Evolutionary conservation across 2,888 invertebrate genomes (phyloP).

Genomic region (Pseudococcus jackbeardsleyi): DNA sequence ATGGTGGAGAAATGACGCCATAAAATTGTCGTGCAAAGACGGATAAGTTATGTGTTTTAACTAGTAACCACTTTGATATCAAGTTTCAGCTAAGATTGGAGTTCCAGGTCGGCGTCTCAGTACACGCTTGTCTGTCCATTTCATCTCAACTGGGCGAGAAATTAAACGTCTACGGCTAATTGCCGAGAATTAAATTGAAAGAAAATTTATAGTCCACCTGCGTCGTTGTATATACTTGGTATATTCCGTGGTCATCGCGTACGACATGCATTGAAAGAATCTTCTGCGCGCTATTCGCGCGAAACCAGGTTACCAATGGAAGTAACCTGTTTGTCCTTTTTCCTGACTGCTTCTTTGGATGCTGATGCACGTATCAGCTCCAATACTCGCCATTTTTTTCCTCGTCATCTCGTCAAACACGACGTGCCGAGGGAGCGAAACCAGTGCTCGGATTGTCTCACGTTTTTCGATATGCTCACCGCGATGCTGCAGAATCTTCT

Average conservation of each 20-base stretch:
- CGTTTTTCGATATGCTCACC: not conserved
- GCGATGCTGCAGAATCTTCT: not conserved
- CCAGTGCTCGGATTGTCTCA: not conserved
- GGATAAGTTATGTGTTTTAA: constrained; percentile 64
- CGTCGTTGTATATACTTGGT: not conserved
- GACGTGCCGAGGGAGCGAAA: not conserved
- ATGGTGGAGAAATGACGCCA: constrained; percentile 61
- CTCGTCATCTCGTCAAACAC: not conserved
- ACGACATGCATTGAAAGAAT: not conserved
- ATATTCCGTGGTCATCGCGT: not conserved
- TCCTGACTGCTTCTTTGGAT: not conserved
- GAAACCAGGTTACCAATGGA: constrained; percentile 52
- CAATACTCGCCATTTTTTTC: not conserved
- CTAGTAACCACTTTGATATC: constrained; percentile 64
- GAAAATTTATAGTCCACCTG: constrained; percentile 63
- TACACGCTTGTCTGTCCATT: constrained; percentile 62
- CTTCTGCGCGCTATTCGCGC: constrained; percentile 33
- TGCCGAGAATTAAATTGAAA: constrained; percentile 63
- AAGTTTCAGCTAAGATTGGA: constrained; percentile 63
- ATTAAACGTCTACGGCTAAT: constrained; percentile 63
- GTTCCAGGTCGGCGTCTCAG: constrained; percentile 62
- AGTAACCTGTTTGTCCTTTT: constrained; percentile 7
- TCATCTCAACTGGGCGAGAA: constrained; percentile 62
- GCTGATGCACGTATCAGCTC: not conserved
- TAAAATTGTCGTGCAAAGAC: constrained; percentile 64